Evolutionary conservation across 2,888 invertebrate genomes (phyloP), one percentile per base, ranked within the genome.

Genomic region (Fragum sueziense): DNA sequence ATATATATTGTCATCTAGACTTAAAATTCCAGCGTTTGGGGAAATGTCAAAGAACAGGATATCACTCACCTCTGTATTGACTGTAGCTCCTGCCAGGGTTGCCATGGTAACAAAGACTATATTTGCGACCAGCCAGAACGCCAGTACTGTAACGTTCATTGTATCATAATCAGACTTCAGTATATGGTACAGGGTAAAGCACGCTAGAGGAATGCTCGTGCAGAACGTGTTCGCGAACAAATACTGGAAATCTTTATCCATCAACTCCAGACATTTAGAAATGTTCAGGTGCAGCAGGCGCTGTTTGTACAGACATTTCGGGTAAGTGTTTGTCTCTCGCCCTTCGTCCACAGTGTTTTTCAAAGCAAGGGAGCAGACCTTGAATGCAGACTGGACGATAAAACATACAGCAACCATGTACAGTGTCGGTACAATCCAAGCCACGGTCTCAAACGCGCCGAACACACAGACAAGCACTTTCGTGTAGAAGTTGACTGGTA

Each of bases 241-340:
- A 31, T 57, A 65, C n/a, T 74, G 47, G 29, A 74, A 62, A 37
- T 78, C 78, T 51, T 74, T 67, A 25, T 78, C 78, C 47, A 78
- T 31, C 20, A 69, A 37, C 2, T 54, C 70, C 4, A 78, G 27
- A 52, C 52, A 41, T 68, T 70, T 69, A 14, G 73, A 74, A 14
- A 78, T 33, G 29, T 78, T 54, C 27, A 78, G 33, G 52, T 78
- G 78, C 17, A 73, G 25, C 27, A 37, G 25, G 14, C 74, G 29
- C n/a, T 68, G 67, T 37, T 41, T 31, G 67, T 67, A 74, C n/a
- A 74, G 27, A n/a, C 72, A 62, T 51, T 14, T 33, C 3, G 72
- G 72, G 20, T 59, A 70, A 11, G 41, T 34, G 27, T 70, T 70
- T 29, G 27, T 9, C 20, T 70, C 59, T 33, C 34, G 33, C 0